Conservation (phyloP, 2,888 invertebrate species). For the Netelia virgata region DNA sequence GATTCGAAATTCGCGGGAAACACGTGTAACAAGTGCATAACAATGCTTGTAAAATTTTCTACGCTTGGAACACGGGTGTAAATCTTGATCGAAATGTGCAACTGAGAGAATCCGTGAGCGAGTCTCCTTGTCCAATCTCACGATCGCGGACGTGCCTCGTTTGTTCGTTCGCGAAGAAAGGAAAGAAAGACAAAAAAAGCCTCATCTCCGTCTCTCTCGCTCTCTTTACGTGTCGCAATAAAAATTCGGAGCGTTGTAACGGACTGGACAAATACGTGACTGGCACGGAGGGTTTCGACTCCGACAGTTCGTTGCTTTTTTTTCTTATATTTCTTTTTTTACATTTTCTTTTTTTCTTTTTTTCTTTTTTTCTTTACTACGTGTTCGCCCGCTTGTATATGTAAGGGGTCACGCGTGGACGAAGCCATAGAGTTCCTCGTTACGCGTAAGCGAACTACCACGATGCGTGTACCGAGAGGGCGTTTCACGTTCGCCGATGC, state of each 20-base stretch:
- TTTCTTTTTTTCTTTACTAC: background rate
- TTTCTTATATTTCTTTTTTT: background rate
- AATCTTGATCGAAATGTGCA: conserved; percentile 30
- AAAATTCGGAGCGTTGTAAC: conserved; percentile 60
- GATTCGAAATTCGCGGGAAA: background rate
- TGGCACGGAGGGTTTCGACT: conserved; percentile 24
- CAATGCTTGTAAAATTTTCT: conserved; percentile 17
- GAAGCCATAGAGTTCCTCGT: conserved; percentile 33
- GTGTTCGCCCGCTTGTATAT: background rate
- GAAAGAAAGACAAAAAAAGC: background rate
- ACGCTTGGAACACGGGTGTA: background rate
- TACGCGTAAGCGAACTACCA: conserved; percentile 44
- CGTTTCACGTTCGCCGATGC: conserved; percentile 23
- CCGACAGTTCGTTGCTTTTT: conserved; percentile 10
- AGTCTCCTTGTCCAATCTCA: conserved; percentile 38
- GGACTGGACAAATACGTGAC: conserved; percentile 51
- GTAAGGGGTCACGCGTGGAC: conserved; percentile 51
- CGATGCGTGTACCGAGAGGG: background rate
- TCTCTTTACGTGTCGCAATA: conserved; percentile 40
- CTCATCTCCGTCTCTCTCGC: background rate
- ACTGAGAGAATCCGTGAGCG: background rate
- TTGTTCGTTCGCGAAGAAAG: background rate
- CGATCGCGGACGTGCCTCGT: conserved; percentile 34
- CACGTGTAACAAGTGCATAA: background rate
- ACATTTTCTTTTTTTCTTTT: conserved; percentile 12